phyloP scores from a whole-genome alignment of 2,113 vertebrate species.

The Channa maculata region DNA sequence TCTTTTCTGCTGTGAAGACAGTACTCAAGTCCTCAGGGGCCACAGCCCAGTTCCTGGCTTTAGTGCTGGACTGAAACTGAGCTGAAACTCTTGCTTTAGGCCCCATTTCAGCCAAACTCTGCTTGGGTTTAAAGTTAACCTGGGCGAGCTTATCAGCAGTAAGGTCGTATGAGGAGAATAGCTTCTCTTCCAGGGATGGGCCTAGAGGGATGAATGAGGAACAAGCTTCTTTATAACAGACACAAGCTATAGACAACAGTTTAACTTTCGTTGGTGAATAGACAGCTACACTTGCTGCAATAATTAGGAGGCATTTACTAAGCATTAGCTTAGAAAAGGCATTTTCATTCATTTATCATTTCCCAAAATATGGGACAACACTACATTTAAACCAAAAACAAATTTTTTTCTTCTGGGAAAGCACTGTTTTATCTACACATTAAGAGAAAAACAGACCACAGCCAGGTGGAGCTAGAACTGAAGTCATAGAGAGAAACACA shows the following conservation, averaged over 20 bases:
- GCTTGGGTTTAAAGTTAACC: slow-evolving; percentile 86
- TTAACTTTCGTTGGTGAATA: neutral
- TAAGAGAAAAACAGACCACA: neutral
- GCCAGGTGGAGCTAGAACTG: neutral
- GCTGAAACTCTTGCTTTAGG: slow-evolving; percentile 82
- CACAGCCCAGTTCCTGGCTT: slow-evolving; percentile 84
- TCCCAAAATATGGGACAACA: too few species aligned
- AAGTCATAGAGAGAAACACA: too few species aligned
- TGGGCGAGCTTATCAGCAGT: slow-evolving; percentile 87
- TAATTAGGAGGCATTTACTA: neutral
- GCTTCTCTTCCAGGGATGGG: slow-evolving; percentile 92
- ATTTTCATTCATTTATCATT: too few species aligned
- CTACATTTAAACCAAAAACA: too few species aligned
- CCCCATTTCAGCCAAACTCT: slow-evolving; percentile 77
- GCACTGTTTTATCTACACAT: neutral
- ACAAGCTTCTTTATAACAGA: slow-evolving; percentile 61
- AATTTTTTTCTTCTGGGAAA: neutral
- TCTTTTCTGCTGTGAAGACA: slow-evolving; percentile 80
- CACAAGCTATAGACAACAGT: neutral
- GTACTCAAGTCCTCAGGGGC: slow-evolving; percentile 84
- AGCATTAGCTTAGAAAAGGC: neutral
- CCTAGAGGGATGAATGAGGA: slow-evolving; percentile 89
- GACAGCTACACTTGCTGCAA: neutral
- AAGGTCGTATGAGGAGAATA: slow-evolving; percentile 89
- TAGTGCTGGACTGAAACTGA: slow-evolving; percentile 85